Conservation (phyloP, 2,113 vertebrate species). For the Ornithorhynchus anatinus region DNA sequence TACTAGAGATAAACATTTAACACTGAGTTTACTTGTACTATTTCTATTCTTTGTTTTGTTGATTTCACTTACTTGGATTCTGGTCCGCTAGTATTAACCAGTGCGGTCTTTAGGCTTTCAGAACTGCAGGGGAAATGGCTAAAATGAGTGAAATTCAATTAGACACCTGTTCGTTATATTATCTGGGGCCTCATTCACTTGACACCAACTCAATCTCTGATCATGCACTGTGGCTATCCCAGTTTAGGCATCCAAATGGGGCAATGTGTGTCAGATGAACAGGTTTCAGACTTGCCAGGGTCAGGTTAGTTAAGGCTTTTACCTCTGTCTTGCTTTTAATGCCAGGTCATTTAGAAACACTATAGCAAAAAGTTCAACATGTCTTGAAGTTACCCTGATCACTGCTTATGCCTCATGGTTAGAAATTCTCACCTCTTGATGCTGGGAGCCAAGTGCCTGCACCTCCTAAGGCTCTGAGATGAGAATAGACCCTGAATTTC, state of each 20-base stretch:
- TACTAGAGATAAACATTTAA: no score
- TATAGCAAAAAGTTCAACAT: background rate
- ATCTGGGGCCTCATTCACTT: background rate
- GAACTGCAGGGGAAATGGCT: slow-evolving; percentile 15
- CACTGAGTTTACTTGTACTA: no score
- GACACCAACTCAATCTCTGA: no score
- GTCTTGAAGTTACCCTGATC: background rate
- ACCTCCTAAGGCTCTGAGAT: slow-evolving; percentile 23
- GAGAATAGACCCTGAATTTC: background rate
- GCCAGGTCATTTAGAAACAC: background rate
- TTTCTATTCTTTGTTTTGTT: background rate
- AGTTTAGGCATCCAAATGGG: no score
- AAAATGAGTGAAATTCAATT: background rate
- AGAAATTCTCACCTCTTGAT: background rate
- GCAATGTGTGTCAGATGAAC: no score
- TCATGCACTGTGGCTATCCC: no score
- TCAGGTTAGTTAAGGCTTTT: no score
- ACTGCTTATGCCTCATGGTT: background rate
- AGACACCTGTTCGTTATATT: background rate
- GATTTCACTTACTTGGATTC: background rate
- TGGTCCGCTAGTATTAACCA: background rate
- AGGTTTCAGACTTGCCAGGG: no score
- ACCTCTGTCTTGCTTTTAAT: background rate
- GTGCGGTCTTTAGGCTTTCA: slow-evolving; percentile 2
- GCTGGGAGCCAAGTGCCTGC: background rate